Evolutionary conservation across 2,113 vertebrate species (phyloP).

Genomic region (Salvelinus namaycush): DNA sequence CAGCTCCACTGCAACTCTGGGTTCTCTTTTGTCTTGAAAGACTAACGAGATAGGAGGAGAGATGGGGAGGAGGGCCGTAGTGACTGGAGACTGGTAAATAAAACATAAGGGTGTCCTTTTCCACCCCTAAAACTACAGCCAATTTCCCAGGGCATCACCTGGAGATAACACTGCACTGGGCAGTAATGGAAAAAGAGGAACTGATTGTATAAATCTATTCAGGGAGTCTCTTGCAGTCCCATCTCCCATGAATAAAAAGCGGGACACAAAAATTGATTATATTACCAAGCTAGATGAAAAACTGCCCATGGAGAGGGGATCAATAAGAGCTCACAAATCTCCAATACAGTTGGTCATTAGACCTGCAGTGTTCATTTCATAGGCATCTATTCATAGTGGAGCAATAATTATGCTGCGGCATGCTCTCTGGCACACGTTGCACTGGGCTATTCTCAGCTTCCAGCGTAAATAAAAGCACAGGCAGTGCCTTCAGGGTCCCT

Average conservation of each 20-base stretch:
- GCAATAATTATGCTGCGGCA: constrained; percentile 34
- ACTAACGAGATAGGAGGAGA: constrained; percentile 61
- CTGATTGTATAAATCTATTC: constrained; percentile 45
- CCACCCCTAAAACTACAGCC: constrained; percentile 15
- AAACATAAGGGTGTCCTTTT: constrained; percentile 58
- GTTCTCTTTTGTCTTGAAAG: constrained; percentile 74
- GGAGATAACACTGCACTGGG: constrained; percentile 17
- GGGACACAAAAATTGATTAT: constrained; percentile 31
- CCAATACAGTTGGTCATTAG: constrained; percentile 34
- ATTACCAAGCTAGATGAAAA: constrained; percentile 34
- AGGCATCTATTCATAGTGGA: constrained; percentile 44
- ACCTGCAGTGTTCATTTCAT: constrained; percentile 39
- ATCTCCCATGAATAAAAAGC: constrained; percentile 25
- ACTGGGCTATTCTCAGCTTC: constrained; percentile 21
- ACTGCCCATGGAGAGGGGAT: constrained; percentile 47
- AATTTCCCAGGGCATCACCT: constrained; percentile 46
- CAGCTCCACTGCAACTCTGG: constrained; percentile 66
- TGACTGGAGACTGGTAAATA: constrained; percentile 60
- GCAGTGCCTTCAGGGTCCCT: constrained; percentile 10
- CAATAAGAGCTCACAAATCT: constrained; percentile 43
- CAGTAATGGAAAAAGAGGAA: constrained; percentile 14
- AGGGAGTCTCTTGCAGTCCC: constrained; percentile 4
- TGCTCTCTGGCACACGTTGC: constrained; percentile 23
- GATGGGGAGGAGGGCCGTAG: constrained; percentile 40
- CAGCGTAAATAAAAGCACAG: constrained; percentile 36